Conservation (phyloP, 2,888 invertebrate species). For the Lottia scabra region DNA sequence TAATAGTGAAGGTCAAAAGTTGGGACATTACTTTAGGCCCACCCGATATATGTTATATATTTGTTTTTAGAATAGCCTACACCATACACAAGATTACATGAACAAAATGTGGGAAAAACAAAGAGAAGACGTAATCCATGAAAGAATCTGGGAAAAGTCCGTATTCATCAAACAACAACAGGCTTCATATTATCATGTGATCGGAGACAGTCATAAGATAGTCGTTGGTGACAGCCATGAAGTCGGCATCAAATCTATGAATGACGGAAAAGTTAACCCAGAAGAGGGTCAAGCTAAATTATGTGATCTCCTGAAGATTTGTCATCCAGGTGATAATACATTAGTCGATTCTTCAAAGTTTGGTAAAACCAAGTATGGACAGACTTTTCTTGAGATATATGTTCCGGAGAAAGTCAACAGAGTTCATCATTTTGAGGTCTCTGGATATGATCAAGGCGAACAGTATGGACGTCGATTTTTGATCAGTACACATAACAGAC, state of each 20-base stretch:
- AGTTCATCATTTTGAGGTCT: not conserved
- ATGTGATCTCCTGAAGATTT: not conserved
- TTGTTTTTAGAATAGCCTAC: no score
- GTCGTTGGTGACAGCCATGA: not conserved
- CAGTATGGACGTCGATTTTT: not conserved
- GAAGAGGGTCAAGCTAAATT: not conserved
- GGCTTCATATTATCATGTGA: not conserved
- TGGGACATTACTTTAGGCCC: no score
- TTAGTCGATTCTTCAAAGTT: not conserved
- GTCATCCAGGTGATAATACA: not conserved
- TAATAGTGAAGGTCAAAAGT: no score
- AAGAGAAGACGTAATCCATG: not conserved
- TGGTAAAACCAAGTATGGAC: not conserved
- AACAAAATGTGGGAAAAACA: not conserved
- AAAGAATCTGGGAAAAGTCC: not conserved
- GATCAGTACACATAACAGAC: slow-evolving; percentile 7
- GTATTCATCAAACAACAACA: not conserved
- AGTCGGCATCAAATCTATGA: not conserved
- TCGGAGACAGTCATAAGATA: not conserved
- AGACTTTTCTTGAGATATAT: not conserved
- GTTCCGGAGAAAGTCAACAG: not conserved
- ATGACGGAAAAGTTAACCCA: not conserved
- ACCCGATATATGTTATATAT: no score
- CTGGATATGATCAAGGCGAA: not conserved
- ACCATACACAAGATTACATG: not conserved